Conservation (phyloP, 1,140 invertebrate species). For the Lethrus apterus region DNA sequence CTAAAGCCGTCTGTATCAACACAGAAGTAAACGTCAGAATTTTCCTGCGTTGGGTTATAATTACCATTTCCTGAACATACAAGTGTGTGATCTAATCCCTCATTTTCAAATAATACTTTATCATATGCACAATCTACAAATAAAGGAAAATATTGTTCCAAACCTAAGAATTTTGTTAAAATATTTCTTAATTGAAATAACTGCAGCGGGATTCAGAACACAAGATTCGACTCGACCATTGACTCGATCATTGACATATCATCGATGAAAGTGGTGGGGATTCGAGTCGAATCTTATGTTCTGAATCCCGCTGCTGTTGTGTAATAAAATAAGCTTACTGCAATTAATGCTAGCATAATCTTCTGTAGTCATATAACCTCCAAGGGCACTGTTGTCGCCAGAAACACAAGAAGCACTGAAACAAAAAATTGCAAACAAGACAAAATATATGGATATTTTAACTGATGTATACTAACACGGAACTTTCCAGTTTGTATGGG, state of each 20-base stretch:
- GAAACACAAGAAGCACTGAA: constrained; percentile 48
- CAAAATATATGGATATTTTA: background rate
- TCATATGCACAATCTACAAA: constrained; percentile 50
- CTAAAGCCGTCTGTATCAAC: constrained; percentile 48
- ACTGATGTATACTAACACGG: constrained; percentile 34
- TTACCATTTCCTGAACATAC: constrained; percentile 46
- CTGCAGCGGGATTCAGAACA: too few species aligned
- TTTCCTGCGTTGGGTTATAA: constrained; percentile 43
- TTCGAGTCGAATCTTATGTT: too few species aligned
- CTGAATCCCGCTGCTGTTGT: too few species aligned
- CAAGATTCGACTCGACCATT: too few species aligned
- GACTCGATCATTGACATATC: too few species aligned
- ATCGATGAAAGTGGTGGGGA: too few species aligned
- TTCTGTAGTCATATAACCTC: constrained; percentile 40
- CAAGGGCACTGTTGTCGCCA: constrained; percentile 45
- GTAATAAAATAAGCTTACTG: constrained; percentile 42
- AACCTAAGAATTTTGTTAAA: background rate
- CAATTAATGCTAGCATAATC: constrained; percentile 43
- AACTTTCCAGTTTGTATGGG: constrained; percentile 43
- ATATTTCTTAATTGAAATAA: too few species aligned
- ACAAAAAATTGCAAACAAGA: constrained; percentile 19
- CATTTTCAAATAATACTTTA: constrained; percentile 41
- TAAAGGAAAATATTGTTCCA: constrained; percentile 7
- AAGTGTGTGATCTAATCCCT: constrained; percentile 40
- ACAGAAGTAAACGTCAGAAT: constrained; percentile 43